These are phyloP conservation scores for Lindbergichthys nudifrons DNA, from an alignment of 2,797 vertebrate genomes.

Conservation along the genomic window DNA sequence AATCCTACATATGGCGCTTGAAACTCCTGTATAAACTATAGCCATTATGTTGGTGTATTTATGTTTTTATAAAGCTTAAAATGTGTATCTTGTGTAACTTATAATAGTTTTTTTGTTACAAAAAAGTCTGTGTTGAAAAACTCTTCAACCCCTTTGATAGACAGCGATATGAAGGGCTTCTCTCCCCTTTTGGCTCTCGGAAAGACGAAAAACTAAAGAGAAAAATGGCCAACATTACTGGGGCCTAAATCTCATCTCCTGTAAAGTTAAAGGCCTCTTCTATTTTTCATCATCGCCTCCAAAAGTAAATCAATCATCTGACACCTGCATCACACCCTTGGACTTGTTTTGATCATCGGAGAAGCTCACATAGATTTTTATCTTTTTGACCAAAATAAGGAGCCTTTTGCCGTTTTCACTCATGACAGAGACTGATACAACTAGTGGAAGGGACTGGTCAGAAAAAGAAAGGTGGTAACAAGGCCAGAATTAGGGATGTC, in stretches of 20 bases:
- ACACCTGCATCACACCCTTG: conserved; percentile 9
- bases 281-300: conserved; percentile 30
- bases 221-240: background rate
- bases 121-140: conserved; percentile 23
- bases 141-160: conserved; percentile 9
- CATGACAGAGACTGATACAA: background rate
- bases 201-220: conserved; percentile 3
- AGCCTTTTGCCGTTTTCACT: background rate
- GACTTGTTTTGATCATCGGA: conserved; percentile 18
- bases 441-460: background rate
- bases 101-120: background rate
- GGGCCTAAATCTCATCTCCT: conserved; percentile 26
- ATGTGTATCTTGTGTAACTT: background rate
- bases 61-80: conserved; percentile 1
- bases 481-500: background rate
- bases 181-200: background rate
- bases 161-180: conserved; percentile 20
- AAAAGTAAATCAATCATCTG: conserved; percentile 10
- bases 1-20: background rate
- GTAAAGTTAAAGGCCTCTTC: conserved; percentile 26
- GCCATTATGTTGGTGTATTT: background rate
- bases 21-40: background rate
- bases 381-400: background rate
- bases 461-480: background rate
- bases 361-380: conserved; percentile 15